These are phyloP conservation scores for Ivindomyrus marchei DNA, from an alignment of 2,113 vertebrate species.

Conservation along the genomic window DNA sequence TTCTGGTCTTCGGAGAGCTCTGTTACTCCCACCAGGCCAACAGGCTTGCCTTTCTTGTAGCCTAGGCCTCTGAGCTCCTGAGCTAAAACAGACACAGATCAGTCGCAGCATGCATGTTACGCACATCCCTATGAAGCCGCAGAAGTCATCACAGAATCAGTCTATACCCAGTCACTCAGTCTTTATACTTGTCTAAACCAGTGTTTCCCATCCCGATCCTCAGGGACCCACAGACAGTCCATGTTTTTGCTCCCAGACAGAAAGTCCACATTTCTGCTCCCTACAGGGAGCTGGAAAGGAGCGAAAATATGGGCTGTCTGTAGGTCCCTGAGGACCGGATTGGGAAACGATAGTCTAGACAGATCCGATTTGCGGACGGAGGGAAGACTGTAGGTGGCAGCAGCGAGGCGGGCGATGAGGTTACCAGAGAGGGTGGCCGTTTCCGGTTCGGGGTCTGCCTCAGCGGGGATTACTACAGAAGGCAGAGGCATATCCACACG, in stretches of 20 bases:
- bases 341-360: background rate
- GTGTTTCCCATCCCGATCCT: background rate
- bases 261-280: background rate
- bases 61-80: conserved; percentile 89
- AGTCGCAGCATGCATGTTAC: background rate
- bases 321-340: background rate
- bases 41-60: conserved; percentile 91
- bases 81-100: conserved; percentile 50
- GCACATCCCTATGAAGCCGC: background rate
- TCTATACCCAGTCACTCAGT: background rate
- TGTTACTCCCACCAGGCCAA: conserved; percentile 87
- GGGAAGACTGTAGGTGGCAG: background rate
- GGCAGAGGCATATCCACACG: conserved; percentile 73
- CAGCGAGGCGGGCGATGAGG: background rate
- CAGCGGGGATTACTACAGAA: conserved; percentile 47
- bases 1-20: conserved; percentile 94
- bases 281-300: background rate
- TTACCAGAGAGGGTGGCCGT: conserved; percentile 54
- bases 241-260: background rate
- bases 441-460: conserved; percentile 40
- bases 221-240: background rate
- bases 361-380: background rate
- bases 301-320: background rate
- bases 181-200: background rate
- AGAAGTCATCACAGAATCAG: background rate